Evolutionary conservation across 1,140 invertebrate genomes (phyloP).

Genomic region (Sinonovacula constricta): DNA sequence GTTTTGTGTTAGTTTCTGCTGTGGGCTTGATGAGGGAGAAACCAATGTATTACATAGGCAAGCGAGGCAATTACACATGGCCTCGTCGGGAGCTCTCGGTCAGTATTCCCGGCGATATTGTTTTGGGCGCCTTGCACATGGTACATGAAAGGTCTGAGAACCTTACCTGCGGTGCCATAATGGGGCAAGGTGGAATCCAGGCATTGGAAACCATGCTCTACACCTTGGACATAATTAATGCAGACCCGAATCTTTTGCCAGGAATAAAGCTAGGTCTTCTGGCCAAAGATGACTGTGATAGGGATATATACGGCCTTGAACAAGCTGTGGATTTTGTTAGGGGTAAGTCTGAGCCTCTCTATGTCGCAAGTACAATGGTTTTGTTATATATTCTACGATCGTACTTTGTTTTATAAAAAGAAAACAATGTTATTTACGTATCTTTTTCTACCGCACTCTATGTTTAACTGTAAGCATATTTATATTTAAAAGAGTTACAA

Average conservation of each 20-base stretch:
- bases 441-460: no score
- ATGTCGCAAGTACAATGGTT: no score
- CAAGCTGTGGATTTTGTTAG: constrained; percentile 98
- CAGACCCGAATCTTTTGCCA: constrained; percentile 81
- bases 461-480: no score
- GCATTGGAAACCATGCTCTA: constrained; percentile 95
- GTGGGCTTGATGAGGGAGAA: no score
- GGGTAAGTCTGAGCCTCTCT: no score
- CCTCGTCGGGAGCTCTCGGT: constrained; percentile 90
- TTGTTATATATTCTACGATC: no score
- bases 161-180: constrained; percentile 90
- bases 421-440: no score
- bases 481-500: no score
- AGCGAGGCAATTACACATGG: constrained; percentile 82
- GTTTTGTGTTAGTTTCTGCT: no score
- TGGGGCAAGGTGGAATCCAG: constrained; percentile 94
- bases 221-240: constrained; percentile 91
- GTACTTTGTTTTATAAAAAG: no score
- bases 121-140: constrained; percentile 95
- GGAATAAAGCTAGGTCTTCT: constrained; percentile 90
- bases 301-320: constrained; percentile 96
- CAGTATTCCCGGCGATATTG: constrained; percentile 88
- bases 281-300: no score
- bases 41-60: constrained; percentile 35
- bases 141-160: constrained; percentile 93